A percentile compares a stretch with the other conserved stretches of the same genome.
phyloP scores from a whole-genome alignment of 2,888 invertebrate species.

The Conomelus anceps region DNA sequence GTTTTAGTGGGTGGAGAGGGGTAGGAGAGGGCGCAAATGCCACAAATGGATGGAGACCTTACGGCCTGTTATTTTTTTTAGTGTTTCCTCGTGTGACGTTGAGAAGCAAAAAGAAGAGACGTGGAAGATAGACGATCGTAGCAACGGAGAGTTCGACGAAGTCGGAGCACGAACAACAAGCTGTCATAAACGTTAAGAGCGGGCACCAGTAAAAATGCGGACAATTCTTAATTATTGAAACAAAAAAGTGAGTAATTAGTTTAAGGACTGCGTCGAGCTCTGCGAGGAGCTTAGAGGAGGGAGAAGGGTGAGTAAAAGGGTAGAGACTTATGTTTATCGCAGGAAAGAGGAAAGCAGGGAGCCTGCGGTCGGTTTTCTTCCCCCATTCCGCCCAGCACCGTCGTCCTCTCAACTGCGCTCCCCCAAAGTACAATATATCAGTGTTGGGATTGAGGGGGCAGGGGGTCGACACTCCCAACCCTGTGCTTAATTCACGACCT shows the following conservation, averaged over 20 bases:
- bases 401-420: not conserved
- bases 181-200: not conserved
- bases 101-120: not conserved
- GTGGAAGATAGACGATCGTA: not conserved
- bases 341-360: not conserved
- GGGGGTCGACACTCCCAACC: slow-evolving; percentile 1
- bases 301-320: not conserved
- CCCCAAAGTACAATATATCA: slow-evolving; percentile 22
- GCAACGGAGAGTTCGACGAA: not conserved
- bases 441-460: not conserved
- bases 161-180: not conserved
- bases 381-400: not conserved
- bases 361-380: not conserved
- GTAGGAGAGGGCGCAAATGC: not conserved
- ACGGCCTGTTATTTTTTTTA: not conserved
- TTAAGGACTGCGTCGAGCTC: slow-evolving; percentile 2
- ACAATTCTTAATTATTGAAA: slow-evolving; percentile 11
- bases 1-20: not conserved
- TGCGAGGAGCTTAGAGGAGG: not conserved
- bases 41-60: not conserved
- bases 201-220: not conserved
- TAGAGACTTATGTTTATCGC: slow-evolving; percentile 7
- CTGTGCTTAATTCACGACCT: slow-evolving; percentile 27
- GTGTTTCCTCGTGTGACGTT: not conserved
- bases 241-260: slow-evolving; percentile 11